A percentile compares a stretch with the other conserved stretches of the same genome.
phyloP scores from a whole-genome alignment of 2,888 invertebrate genomes.

The Pristionchus mayeri region DNA sequence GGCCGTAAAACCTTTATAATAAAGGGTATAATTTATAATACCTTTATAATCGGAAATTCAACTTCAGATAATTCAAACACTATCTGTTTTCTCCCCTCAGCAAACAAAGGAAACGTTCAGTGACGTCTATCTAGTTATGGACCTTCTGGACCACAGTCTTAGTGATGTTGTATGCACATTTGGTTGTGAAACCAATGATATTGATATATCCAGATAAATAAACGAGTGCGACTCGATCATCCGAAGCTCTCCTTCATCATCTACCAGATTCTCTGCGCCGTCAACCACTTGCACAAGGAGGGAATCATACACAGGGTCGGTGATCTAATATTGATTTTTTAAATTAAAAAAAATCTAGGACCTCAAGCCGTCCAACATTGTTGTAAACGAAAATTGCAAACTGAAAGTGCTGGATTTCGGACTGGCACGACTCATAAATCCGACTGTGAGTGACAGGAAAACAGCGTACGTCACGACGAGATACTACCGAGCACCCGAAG shows the following conservation, averaged over 20 bases:
- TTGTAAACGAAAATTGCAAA: neutral
- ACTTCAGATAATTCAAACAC: neutral
- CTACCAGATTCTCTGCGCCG: conserved; percentile 29
- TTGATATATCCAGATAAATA: neutral
- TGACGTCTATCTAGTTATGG: conserved; percentile 1
- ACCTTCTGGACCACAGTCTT: neutral
- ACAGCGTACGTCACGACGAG: conserved; percentile 90
- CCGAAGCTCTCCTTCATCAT: neutral
- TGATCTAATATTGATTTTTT: too few relatives aligned
- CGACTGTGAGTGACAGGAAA: conserved; percentile 87
- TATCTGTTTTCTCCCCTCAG: neutral
- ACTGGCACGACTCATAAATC: conserved; percentile 88
- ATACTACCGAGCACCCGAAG: conserved; percentile 98
- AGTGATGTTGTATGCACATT: neutral
- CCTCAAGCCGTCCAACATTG: conserved; percentile 41
- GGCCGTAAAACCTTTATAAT: too few relatives aligned
- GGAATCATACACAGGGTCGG: conserved; percentile 9
- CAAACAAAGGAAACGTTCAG: neutral
- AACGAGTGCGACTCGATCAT: neutral
- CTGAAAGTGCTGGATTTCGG: conserved; percentile 93
- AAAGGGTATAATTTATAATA: too few relatives aligned
- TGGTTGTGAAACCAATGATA: neutral
- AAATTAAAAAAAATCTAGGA: neutral
- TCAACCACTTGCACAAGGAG: neutral
- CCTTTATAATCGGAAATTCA: too few relatives aligned